phyloP scores from a whole-genome alignment of 2,888 invertebrate genomes.

The Ennomos quercinarius region DNA sequence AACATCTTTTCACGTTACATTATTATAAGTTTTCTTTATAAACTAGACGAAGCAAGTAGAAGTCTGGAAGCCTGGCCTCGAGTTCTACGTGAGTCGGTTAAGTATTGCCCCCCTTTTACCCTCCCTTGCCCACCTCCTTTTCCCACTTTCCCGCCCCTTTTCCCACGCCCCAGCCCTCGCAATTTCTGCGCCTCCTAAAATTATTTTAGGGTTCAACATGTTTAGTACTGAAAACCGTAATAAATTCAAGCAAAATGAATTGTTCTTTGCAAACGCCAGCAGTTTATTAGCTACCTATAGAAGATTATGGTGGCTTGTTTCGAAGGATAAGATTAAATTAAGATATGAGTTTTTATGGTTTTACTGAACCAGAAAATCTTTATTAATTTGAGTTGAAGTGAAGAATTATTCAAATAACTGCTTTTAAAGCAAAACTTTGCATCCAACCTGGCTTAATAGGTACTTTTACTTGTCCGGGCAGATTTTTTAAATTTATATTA shows the following conservation, averaged over 20 bases:
- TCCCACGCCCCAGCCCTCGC: slow-evolving; percentile 22
- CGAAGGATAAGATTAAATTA: slow-evolving; percentile 5
- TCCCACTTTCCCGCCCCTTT: neutral
- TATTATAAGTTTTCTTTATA: slow-evolving; percentile 31
- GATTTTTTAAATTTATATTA: neutral
- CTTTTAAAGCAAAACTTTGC: neutral
- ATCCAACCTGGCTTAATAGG: neutral
- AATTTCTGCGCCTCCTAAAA: slow-evolving; percentile 40
- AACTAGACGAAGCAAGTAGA: slow-evolving; percentile 40
- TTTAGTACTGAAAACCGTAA: slow-evolving; percentile 34
- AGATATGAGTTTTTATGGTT: neutral
- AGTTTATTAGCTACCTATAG: slow-evolving; percentile 7
- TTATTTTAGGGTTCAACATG: slow-evolving; percentile 41
- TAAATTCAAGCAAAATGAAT: slow-evolving; percentile 36
- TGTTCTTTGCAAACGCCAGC: slow-evolving; percentile 21
- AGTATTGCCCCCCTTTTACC: slow-evolving; percentile 34
- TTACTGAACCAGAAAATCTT: slow-evolving; percentile 4
- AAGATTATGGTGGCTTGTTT: slow-evolving; percentile 8
- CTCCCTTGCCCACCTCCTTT: slow-evolving; percentile 14
- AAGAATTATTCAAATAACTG: slow-evolving; percentile 5
- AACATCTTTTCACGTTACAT: slow-evolving; percentile 35
- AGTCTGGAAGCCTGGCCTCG: slow-evolving; percentile 43
- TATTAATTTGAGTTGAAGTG: slow-evolving; percentile 10
- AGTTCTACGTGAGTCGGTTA: slow-evolving; percentile 54
- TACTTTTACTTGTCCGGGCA: neutral